Percentiles rank a stretch among this genome's conserved stretches.
phyloP scores from a whole-genome alignment of 1,140 invertebrate species.

The Zophobas atratus region DNA sequence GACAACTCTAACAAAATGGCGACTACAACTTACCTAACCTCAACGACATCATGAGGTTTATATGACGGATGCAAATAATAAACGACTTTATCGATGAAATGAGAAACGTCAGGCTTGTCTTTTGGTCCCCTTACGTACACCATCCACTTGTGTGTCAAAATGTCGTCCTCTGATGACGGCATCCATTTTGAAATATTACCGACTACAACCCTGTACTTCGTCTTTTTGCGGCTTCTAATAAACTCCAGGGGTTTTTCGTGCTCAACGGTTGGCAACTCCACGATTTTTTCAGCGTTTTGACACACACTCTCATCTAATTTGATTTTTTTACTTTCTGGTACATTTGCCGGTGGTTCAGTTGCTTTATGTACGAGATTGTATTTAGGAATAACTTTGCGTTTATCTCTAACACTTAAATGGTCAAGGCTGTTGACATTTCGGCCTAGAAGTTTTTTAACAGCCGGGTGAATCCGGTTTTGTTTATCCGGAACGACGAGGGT shows the following conservation, averaged over 20 bases:
- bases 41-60: slow-evolving; percentile 88
- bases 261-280: slow-evolving; percentile 21
- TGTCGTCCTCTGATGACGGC: slow-evolving; percentile 78
- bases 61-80: slow-evolving; percentile 91
- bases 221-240: slow-evolving; percentile 61
- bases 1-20: no score
- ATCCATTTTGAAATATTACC: slow-evolving; percentile 92
- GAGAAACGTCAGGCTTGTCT: slow-evolving; percentile 74
- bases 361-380: slow-evolving; percentile 11
- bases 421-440: slow-evolving; percentile 69
- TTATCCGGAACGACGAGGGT: slow-evolving; percentile 1
- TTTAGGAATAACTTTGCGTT: slow-evolving; percentile 50
- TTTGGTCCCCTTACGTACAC: slow-evolving; percentile 84
- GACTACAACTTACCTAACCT: slow-evolving; percentile 75
- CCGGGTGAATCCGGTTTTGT: slow-evolving; percentile 81
- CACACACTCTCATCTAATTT: slow-evolving; percentile 51
- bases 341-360: neutral
- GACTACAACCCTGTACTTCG: slow-evolving; percentile 72
- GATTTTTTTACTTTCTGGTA: slow-evolving; percentile 53
- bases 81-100: slow-evolving; percentile 81
- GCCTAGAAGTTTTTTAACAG: slow-evolving; percentile 78
- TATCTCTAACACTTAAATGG: slow-evolving; percentile 62
- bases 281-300: slow-evolving; percentile 1
- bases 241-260: slow-evolving; percentile 16
- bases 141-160: slow-evolving; percentile 92